These are phyloP conservation scores for Genyomyrus donnyi DNA, from an alignment of 2,113 vertebrate genomes.

Conservation along the genomic window DNA sequence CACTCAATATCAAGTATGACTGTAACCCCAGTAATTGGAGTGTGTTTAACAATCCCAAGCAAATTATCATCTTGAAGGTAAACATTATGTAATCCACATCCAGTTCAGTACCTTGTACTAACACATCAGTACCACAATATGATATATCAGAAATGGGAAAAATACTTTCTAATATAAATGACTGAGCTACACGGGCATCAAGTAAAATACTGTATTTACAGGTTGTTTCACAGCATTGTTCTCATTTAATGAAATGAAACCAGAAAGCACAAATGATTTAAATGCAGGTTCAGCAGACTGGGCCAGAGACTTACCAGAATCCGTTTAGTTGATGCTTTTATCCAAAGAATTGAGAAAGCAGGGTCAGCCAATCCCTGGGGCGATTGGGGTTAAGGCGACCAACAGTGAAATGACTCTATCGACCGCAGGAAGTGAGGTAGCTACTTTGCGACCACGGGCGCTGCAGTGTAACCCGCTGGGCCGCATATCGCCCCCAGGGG, in stretches of 20 bases:
- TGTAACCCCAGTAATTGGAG: not conserved
- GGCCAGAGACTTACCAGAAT: not conserved
- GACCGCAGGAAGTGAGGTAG: not conserved
- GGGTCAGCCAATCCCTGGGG: not conserved
- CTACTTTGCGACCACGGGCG: not conserved
- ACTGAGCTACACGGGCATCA: not conserved
- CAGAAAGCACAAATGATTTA: not conserved
- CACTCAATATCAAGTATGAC: not conserved
- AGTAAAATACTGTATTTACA: not conserved
- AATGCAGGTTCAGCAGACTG: not conserved
- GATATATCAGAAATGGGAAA: not conserved
- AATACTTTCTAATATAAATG: not conserved
- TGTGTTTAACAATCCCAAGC: not conserved
- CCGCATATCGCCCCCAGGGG: not conserved
- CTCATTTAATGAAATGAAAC: not conserved
- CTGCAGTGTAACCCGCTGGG: not conserved
- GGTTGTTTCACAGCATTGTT: not conserved
- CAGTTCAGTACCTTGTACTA: not conserved
- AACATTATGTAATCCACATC: not conserved
- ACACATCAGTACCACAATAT: not conserved
- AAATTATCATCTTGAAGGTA: not conserved
- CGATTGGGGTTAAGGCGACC: not conserved
- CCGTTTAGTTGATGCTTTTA: not conserved
- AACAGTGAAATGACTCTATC: not conserved
- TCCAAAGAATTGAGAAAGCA: not conserved